Base-by-base conservation (phyloP, 2,797 vertebrate species). In the Lacerta agilis region DNA sequence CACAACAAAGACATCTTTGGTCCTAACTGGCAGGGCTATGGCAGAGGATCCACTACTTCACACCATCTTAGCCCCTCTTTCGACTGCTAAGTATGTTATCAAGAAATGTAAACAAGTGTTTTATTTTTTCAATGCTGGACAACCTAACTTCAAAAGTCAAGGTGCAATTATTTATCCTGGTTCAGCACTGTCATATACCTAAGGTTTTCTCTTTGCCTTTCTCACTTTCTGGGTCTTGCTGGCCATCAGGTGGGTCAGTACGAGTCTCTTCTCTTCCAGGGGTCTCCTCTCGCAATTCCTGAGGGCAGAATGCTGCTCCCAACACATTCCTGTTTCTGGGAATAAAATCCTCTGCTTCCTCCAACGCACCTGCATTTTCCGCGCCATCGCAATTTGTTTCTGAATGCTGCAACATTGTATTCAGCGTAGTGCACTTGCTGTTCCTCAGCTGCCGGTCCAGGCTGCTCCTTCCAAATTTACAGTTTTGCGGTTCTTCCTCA, bases 201-300 rank as follows among this genome's bases (percentile, higher is more conserved):
- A 98, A 94, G 36, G 96, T 97, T 81, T 98, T 98, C 75, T 97
- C 97, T 93, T 96, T 97, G 84, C 90, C 96, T 86, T 96, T 97
- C 77, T 96, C 97, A 92, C 95, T 96, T 86, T 97, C 97, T 5
- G 97, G 96, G 84, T 98, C 98, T 20, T 98, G 97, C 43, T 98
- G 98, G 0, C 97, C 96, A 87, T 98, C 98, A 4, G 97, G 98
- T 6, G 98, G 97, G 80, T 98, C 98, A 0, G 97, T 97, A 83
- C 97, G 97, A 83, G 97, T 95, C 94, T 98, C 98, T 93, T 99
- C 99, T 91, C 97, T 96, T 23, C 98, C 98, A 0, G 98, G 98
- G 72, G 97, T 98, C 90, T 98, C 98, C 76, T 98, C 98, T 80
- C 98, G 96, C 85, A 97, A 95, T 89, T 98, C 97, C 6, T 96